Percentiles rank a stretch among this genome's conserved stretches.
Evolutionary conservation across 2,113 vertebrate species (phyloP).

Genomic region (Tautogolabrus adspersus): DNA sequence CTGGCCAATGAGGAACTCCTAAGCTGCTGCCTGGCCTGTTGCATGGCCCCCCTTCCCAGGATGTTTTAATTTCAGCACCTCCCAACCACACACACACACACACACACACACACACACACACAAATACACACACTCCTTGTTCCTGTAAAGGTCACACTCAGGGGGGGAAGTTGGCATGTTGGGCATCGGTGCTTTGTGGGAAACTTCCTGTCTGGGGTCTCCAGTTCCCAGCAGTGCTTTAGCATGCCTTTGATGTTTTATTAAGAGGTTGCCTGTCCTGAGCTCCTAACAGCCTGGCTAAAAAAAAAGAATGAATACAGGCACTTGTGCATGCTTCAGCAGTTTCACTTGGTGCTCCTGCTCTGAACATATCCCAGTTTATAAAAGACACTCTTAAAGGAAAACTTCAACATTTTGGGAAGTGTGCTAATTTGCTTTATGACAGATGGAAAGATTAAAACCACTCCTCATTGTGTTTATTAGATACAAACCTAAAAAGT

Average conservation of each 20-base stretch:
- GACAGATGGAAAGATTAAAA: not conserved
- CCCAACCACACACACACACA: not conserved
- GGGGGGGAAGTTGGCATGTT: conserved; percentile 49
- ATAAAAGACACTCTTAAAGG: conserved; percentile 1
- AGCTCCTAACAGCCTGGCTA: conserved; percentile 30
- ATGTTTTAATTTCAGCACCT: conserved; percentile 41
- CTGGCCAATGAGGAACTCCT: conserved; percentile 39
- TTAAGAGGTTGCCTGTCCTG: conserved; percentile 48
- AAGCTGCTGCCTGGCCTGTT: conserved; percentile 55
- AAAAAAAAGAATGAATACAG: conserved; percentile 29
- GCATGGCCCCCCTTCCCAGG: conserved; percentile 54
- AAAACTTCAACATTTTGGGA: not conserved
- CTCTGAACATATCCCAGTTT: conserved; percentile 31
- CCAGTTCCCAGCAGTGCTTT: conserved; percentile 52
- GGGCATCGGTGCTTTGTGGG: conserved; percentile 62
- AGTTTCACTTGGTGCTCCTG: conserved; percentile 33
- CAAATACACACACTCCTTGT: conserved; percentile 27
- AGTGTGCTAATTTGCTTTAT: not conserved
- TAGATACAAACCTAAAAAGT: not conserved
- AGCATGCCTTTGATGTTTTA: conserved; percentile 73
- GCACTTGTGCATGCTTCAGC: conserved; percentile 55
- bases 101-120: conserved; percentile 17
- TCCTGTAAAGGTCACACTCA: conserved; percentile 59
- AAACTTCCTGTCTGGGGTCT: conserved; percentile 61
- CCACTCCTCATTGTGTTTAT: not conserved